Percentiles rank a stretch among this genome's conserved stretches.
These are phyloP conservation scores for Ridgeia piscesae DNA, from an alignment of 1,140 invertebrate genomes.

Conservation along the genomic window DNA sequence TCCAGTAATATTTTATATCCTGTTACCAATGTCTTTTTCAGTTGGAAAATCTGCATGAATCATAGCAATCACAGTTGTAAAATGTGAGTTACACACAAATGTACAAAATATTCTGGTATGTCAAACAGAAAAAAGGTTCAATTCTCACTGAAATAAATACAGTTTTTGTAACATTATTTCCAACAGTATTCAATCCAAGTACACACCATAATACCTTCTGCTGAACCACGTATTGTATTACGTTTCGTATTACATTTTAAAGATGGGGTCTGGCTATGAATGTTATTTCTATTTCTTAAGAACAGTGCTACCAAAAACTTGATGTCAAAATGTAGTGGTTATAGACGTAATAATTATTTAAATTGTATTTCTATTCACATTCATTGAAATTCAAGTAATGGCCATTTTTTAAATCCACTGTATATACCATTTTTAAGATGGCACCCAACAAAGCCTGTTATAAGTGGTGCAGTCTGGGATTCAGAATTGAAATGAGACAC, in stretches of 20 bases:
- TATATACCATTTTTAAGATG: no score
- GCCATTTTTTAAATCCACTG: no score
- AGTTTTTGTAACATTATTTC: neutral
- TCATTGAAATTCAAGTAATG: no score
- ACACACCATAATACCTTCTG: neutral
- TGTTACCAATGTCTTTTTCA: neutral
- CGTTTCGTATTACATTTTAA: no score
- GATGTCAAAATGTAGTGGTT: no score
- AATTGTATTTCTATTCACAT: no score
- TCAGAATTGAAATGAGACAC: slow-evolving; percentile 27
- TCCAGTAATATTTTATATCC: neutral
- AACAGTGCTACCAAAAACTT: no score
- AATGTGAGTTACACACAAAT: neutral
- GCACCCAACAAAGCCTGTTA: no score
- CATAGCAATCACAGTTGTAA: neutral
- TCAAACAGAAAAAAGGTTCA: neutral
- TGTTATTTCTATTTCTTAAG: no score
- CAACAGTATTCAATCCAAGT: neutral
- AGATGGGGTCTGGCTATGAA: no score
- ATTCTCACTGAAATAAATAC: neutral
- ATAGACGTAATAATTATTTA: no score
- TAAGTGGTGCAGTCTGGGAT: neutral
- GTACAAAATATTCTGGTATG: neutral
- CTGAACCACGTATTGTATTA: no score
- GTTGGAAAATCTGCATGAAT: neutral